Base-by-base conservation (phyloP, 2,888 invertebrate species). In the Andricus quercusramuli region DNA sequence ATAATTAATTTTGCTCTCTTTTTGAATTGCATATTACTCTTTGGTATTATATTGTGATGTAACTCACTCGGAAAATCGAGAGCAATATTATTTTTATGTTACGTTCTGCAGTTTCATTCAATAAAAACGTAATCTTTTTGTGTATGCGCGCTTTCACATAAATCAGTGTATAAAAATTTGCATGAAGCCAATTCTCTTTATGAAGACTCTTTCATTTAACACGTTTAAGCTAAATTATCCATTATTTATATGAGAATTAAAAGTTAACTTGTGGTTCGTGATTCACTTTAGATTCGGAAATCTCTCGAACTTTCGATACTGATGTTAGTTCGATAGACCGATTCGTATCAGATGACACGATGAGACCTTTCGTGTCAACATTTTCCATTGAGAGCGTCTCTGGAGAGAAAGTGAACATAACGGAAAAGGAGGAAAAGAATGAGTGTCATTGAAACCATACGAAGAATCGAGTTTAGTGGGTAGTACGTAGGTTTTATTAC, bases 371-470 rank as follows among this genome's bases (percentile, higher is more conserved):
- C 77, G 66, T 68, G 56, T 66, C 15, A 41, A 51, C 65, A 80
- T 56, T 79, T 81, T 37, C 41, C 56, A 78, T 80, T 78, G 62
- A 77, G 62, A 68, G 65, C 25, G 59, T 78, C 68, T 78, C 56
- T 76, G 37, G 51, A 82, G 80, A 82, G 83, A 83, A 82, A 83
- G 81, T 80, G 77, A 78, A 81, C 66, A 70, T 68, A 22, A 32
- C 74, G 74, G 80, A 82, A 78, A 77, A 82, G 51, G 37, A 76
- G 76, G 51, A 77, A 70, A 79, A 77, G 67, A 78, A 74, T 74
- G 76, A 79, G 51, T 78, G 78, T 81, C 79, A 80, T 79, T 79
- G 77, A 78, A 83, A 79, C 47, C 66, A 74, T 64, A 32, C 22
- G 79, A 83, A 76, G 62, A 62, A 22, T 25, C 59, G 11, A 0